These are phyloP conservation scores for Odontomyia ornata DNA, from an alignment of 2,888 invertebrate species.

Conservation along the genomic window DNA sequence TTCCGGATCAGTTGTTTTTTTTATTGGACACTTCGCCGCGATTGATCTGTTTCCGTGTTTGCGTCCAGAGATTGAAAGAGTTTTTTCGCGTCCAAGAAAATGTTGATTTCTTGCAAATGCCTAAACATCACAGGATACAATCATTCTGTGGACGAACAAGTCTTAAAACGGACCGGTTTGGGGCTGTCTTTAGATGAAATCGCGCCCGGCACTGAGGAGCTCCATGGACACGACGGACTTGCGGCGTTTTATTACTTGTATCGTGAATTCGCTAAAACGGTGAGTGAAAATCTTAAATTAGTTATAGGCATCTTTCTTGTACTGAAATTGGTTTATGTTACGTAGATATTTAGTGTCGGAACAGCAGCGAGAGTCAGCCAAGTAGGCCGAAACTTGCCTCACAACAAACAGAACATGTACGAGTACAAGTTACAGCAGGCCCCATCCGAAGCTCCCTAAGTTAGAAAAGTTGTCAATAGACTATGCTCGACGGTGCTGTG, in stretches of 20 bases:
- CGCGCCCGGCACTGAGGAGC: not conserved
- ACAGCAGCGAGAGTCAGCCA: not conserved
- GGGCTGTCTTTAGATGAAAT: not conserved
- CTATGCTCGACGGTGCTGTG: not conserved
- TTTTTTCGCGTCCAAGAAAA: slow-evolving; percentile 50
- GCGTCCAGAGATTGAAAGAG: not conserved
- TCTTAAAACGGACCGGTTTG: slow-evolving; percentile 69
- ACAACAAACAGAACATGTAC: not conserved
- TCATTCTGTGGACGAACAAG: slow-evolving; percentile 43
- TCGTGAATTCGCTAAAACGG: slow-evolving; percentile 40
- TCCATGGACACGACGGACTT: slow-evolving; percentile 17
- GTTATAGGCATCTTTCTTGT: not conserved
- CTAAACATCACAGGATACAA: slow-evolving; percentile 67
- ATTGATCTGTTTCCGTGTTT: not conserved
- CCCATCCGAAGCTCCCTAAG: slow-evolving; percentile 8
- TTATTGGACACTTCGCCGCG: not conserved
- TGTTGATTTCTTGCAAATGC: slow-evolving; percentile 75
- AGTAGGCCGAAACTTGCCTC: not conserved
- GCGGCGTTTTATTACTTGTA: slow-evolving; percentile 29
- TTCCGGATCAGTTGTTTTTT: not conserved
- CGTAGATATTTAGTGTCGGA: not conserved
- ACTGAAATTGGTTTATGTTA: too few relatives aligned
- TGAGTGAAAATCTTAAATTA: slow-evolving; percentile 17
- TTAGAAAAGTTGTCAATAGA: slow-evolving; percentile 4
- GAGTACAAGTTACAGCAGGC: not conserved